These are phyloP conservation scores for Cremastinae sp. DNA, from an alignment of 2,888 invertebrate species.

Conservation along the genomic window DNA sequence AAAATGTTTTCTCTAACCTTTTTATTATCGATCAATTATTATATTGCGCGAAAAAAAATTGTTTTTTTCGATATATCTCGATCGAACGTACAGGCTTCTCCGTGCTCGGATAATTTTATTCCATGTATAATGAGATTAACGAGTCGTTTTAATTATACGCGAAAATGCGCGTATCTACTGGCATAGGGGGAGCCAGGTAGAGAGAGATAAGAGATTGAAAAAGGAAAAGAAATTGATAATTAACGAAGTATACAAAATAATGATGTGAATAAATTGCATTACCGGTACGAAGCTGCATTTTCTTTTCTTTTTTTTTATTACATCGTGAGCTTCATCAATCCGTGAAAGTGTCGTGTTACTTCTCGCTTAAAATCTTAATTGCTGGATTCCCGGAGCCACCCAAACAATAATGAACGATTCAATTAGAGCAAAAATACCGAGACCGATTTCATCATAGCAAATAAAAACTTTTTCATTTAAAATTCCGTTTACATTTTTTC, in stretches of 20 bases:
- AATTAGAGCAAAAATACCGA: not conserved
- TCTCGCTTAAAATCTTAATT: not conserved
- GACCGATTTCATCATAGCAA: not conserved
- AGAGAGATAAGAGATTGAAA: not conserved
- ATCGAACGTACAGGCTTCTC: not conserved
- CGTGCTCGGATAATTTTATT: slow-evolving; percentile 36
- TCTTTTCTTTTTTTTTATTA: not conserved
- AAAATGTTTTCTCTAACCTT: not conserved
- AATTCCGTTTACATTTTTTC: too few relatives aligned
- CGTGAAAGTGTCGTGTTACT: not conserved
- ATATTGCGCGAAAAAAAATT: too few relatives aligned
- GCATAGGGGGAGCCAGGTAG: not conserved
- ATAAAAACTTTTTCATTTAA: not conserved
- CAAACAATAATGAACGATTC: not conserved
- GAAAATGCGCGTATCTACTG: slow-evolving; percentile 1
- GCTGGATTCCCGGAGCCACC: not conserved
- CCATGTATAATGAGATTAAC: slow-evolving; percentile 49
- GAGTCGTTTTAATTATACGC: slow-evolving; percentile 43
- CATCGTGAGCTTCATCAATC: slow-evolving; percentile 18
- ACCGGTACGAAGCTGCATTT: not conserved
- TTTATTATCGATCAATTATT: too few relatives aligned
- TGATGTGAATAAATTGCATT: slow-evolving; percentile 15
- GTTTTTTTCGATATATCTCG: too few relatives aligned
- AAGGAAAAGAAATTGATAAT: slow-evolving; percentile 11
- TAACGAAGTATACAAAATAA: slow-evolving; percentile 25